These are phyloP conservation scores for Odocoileus hemionus DNA, from an alignment of 2,113 vertebrate genomes.

Conservation along the genomic window DNA sequence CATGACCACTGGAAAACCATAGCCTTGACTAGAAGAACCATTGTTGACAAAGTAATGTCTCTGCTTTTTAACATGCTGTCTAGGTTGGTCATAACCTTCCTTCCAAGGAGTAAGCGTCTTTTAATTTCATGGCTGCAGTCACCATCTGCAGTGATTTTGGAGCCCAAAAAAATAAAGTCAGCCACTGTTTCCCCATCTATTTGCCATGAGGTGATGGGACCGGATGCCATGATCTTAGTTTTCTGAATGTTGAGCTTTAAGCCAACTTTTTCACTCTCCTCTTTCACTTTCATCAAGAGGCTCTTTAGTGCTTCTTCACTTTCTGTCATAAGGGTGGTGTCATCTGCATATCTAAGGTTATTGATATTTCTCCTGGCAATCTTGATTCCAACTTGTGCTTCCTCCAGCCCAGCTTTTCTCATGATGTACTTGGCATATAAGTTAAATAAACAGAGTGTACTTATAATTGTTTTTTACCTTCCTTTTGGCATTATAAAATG, in stretches of 20 bases:
- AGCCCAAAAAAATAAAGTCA: neutral
- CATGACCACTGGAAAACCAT: neutral
- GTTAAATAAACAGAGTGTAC: neutral
- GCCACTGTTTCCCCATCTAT: neutral
- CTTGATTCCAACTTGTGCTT: neutral
- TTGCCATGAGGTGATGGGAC: neutral
- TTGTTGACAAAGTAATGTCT: neutral
- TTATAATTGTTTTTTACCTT: neutral
- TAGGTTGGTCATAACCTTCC: neutral
- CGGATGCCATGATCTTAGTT: neutral
- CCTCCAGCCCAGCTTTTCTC: neutral
- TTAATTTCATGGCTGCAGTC: neutral
- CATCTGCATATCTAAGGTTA: neutral
- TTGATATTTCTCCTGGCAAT: neutral
- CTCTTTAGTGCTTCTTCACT: neutral
- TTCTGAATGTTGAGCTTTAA: neutral
- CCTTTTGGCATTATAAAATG: conserved; percentile 17
- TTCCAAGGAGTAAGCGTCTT: neutral
- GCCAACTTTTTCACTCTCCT: neutral
- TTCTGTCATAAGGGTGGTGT: neutral
- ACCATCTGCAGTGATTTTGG: neutral
- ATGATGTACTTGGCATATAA: neutral
- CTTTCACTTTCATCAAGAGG: neutral
- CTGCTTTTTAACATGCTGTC: neutral
- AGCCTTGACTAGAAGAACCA: neutral